Conservation (phyloP, 2,113 vertebrate species). For the Brachyhypopomus occidentalis region DNA sequence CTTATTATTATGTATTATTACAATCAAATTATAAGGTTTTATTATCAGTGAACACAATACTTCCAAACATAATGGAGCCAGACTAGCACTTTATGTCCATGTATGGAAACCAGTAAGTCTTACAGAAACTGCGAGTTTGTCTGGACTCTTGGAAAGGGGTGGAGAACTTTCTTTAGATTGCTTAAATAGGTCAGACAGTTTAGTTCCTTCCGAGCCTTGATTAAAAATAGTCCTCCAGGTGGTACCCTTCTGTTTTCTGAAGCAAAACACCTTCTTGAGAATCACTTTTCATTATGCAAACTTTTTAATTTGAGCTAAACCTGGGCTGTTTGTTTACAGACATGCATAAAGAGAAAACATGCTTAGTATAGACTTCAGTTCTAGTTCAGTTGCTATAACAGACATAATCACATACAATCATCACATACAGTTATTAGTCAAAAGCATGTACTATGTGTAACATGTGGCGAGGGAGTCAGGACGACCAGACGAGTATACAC, state of each 20-base stretch:
- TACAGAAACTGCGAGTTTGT: not conserved
- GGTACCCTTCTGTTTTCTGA: conserved; percentile 8
- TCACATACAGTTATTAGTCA: not conserved
- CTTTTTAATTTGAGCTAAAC: not conserved
- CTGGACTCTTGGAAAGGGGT: not conserved
- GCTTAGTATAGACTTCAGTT: not conserved
- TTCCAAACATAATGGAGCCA: not conserved
- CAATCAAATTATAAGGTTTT: not conserved
- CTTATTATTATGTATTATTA: no score
- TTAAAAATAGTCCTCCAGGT: not conserved
- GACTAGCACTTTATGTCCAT: not conserved
- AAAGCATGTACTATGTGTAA: no score
- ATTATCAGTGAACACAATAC: not conserved
- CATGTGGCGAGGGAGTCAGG: no score
- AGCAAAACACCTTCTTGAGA: not conserved
- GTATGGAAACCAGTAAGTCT: conserved; percentile 4
- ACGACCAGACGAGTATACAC: no score
- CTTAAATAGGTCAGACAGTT: not conserved
- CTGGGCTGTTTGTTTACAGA: not conserved
- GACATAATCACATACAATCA: not conserved
- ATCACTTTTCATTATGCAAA: not conserved
- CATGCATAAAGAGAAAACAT: not conserved
- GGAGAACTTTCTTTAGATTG: not conserved
- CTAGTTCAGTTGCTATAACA: not conserved
- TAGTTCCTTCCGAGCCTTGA: not conserved